phyloP scores from a whole-genome alignment of 2,113 vertebrate genomes.

The Oplegnathus fasciatus region DNA sequence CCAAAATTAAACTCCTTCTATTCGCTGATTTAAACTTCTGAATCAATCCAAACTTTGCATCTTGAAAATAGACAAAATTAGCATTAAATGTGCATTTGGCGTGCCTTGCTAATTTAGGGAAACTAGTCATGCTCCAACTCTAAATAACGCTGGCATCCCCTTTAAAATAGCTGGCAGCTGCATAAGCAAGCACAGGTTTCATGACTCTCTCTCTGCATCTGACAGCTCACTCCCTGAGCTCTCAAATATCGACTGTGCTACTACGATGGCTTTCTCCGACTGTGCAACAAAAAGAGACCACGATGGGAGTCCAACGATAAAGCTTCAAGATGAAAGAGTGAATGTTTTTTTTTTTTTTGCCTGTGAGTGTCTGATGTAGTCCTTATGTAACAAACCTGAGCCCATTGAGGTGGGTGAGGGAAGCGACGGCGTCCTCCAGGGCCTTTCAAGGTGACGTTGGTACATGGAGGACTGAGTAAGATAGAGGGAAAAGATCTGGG shows the following conservation, averaged over 20 bases:
- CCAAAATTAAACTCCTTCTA: neutral
- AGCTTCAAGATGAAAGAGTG: constrained; percentile 23
- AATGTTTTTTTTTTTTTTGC: constrained; percentile 24
- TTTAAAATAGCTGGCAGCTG: constrained; percentile 24
- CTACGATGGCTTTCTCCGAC: constrained; percentile 22
- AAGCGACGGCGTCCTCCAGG: constrained; percentile 46
- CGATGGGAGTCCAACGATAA: constrained; percentile 41
- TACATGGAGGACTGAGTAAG: neutral
- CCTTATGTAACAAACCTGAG: constrained; percentile 55
- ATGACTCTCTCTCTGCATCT: constrained; percentile 11
- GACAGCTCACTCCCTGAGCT: constrained; percentile 9
- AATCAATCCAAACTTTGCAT: neutral
- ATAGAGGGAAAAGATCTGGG: constrained; percentile 19
- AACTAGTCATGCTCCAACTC: neutral
- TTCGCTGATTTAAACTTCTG: neutral
- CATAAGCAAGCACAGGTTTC: constrained; percentile 30
- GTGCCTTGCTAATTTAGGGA: neutral
- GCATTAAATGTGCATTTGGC: neutral
- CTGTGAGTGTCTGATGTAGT: constrained; percentile 17
- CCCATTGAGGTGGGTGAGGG: constrained; percentile 26
- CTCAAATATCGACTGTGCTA: constrained; percentile 15
- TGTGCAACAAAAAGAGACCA: constrained; percentile 31
- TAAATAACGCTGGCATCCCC: neutral
- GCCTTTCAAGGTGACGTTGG: constrained; percentile 63
- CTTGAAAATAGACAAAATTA: neutral